Evolutionary conservation across 2,888 invertebrate species (phyloP).

Genomic region (Drosophila buzzatii): DNA sequence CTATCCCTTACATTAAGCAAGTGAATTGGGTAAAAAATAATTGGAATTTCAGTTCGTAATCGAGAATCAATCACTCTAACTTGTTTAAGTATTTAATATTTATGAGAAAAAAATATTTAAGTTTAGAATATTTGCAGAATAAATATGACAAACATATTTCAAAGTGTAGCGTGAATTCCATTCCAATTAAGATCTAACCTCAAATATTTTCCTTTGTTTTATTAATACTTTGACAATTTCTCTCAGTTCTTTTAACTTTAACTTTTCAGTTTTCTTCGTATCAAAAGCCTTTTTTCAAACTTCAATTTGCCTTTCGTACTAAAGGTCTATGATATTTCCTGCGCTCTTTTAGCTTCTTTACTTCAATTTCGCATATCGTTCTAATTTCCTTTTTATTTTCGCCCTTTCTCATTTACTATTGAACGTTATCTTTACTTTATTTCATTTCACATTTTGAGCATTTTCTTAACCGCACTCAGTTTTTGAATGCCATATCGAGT

Average conservation of each 20-base stretch:
- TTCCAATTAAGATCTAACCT: too few species aligned
- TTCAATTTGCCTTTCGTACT: not conserved
- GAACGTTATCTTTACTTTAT: slow-evolving; percentile 8
- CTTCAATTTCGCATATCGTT: not conserved
- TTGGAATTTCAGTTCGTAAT: too few species aligned
- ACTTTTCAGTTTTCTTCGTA: not conserved
- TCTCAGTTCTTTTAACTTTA: not conserved
- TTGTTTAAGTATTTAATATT: too few species aligned
- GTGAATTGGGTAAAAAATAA: too few species aligned
- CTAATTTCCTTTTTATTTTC: not conserved
- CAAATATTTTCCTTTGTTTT: too few species aligned
- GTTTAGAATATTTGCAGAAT: too few species aligned
- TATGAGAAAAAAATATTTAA: too few species aligned
- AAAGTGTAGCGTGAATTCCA: too few species aligned
- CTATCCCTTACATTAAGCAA: too few species aligned
- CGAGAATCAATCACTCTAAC: too few species aligned
- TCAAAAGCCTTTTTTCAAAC: not conserved
- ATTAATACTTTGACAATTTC: too few species aligned
- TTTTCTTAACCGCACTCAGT: slow-evolving; percentile 22
- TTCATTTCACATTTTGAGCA: slow-evolving; percentile 11
- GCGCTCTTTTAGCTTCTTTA: not conserved
- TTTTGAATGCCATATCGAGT: slow-evolving; percentile 32
- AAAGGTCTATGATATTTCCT: not conserved
- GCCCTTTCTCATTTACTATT: not conserved
- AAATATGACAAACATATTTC: too few species aligned